phyloP scores from a whole-genome alignment of 2,113 vertebrate genomes.

The Piprites chloris region DNA sequence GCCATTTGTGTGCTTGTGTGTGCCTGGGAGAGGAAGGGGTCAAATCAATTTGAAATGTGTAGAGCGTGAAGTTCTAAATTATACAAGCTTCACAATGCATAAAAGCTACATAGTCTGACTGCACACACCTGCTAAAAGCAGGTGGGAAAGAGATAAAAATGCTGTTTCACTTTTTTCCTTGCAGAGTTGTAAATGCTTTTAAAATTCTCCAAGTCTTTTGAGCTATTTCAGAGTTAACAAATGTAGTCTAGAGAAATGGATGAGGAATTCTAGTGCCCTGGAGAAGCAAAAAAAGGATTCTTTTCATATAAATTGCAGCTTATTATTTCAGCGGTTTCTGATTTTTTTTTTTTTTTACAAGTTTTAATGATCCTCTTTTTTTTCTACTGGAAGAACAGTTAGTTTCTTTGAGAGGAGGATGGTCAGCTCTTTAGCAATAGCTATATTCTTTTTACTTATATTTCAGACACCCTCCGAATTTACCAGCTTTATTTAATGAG shows the following conservation, averaged over 20 bases:
- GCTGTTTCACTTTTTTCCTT: neutral
- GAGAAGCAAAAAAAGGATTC: neutral
- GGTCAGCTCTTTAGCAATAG: neutral
- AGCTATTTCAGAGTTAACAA: slow-evolving; percentile 36
- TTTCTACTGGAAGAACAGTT: neutral
- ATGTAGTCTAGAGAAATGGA: neutral
- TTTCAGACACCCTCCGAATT: neutral
- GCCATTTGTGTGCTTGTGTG: neutral
- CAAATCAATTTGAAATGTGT: slow-evolving; percentile 50
- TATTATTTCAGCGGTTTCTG: slow-evolving; percentile 58
- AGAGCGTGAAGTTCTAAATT: slow-evolving; percentile 26
- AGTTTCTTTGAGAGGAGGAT: neutral
- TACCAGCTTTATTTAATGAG: neutral
- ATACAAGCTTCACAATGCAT: slow-evolving; percentile 5
- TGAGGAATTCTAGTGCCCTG: neutral
- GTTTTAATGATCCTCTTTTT: slow-evolving; percentile 34
- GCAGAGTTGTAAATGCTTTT: slow-evolving; percentile 17
- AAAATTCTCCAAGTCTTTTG: slow-evolving; percentile 4
- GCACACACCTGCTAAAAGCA: slow-evolving; percentile 25
- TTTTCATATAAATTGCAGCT: slow-evolving; percentile 47
- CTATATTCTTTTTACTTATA: neutral
- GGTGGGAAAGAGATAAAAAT: slow-evolving; percentile 56
- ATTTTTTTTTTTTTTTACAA: neutral
- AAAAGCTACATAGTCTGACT: neutral
- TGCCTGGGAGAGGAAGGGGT: neutral